Percentiles rank a stretch among this genome's conserved stretches.
These are phyloP conservation scores for Caenorhabditis sp. DNA, from an alignment of 2,888 invertebrate species.

Conservation along the genomic window DNA sequence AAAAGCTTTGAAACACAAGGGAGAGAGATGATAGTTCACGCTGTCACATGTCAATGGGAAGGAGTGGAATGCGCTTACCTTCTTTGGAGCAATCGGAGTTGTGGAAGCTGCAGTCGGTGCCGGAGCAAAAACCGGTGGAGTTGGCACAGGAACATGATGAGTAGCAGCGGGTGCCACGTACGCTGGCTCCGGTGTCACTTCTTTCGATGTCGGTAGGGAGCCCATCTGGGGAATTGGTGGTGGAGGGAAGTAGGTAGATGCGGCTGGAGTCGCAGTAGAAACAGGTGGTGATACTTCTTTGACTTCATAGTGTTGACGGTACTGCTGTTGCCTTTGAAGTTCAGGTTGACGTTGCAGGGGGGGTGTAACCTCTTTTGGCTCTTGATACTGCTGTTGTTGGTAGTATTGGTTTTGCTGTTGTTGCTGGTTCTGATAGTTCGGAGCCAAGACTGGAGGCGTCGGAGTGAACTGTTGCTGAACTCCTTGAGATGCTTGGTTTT, in stretches of 20 bases:
- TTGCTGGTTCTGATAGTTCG: conserved; percentile 7
- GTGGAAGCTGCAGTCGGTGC: background rate
- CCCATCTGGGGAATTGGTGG: conserved; percentile 8
- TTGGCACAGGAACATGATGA: conserved; percentile 3
- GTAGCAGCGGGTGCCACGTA: background rate
- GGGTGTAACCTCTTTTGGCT: background rate
- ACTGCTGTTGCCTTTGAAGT: too few relatives aligned
- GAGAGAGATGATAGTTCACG: too few relatives aligned
- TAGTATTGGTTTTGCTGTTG: conserved; percentile 7
- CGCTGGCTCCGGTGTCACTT: conserved; percentile 14
- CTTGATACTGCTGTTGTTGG: background rate
- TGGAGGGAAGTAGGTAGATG: conserved; percentile 1
- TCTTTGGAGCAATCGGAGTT: background rate
- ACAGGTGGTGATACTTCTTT: background rate
- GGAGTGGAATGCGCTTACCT: background rate
- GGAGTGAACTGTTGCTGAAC: conserved; percentile 8
- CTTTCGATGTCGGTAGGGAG: conserved; percentile 27
- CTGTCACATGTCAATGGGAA: too few relatives aligned
- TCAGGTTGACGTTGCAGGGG: too few relatives aligned
- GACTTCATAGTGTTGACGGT: too few relatives aligned
- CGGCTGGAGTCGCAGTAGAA: background rate
- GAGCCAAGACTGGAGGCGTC: conserved; percentile 16
- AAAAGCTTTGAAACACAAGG: too few relatives aligned
- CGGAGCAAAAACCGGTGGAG: conserved; percentile 5
- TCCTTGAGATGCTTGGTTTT: background rate